Base-by-base conservation (phyloP, 2,888 invertebrate species). In the Rhorus exstirpatorius region DNA sequence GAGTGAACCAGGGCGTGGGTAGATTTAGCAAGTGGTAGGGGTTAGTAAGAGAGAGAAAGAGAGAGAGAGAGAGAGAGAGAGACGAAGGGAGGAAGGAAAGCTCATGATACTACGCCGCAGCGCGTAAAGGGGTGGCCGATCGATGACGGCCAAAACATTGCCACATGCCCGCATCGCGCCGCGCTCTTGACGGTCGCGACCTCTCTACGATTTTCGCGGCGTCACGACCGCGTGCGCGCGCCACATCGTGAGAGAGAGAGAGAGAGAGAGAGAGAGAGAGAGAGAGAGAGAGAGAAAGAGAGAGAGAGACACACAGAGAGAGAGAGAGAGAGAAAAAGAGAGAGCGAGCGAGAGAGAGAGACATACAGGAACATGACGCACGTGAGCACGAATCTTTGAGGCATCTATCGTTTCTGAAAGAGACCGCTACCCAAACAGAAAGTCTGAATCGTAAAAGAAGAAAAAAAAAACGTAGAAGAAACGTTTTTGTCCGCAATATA, bases 71-170 rank as follows among this genome's bases (percentile, higher is more conserved):
- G 51, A 81, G 46, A 46, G 76, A 55, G 68, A 60, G 38, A 71
- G 60, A n/a, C 49, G 78, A 31, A 19, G 76, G 17, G 60, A 51
- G 49, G 65, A 76, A 70, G 83, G 84, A 41, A 85, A 83, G 81
- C 80, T 85, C 85, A 86, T 85, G 86, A 88, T 89, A 89, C 89
- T 89, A 88, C 91, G 90, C 86, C 90, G 90, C 90, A 89, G 89
- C 87, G 87, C 87, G 86, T 72, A 55, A 83, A 87, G 88, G 88
- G 89, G 87, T 83, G 84, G 85, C 81, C 88, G 92, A 93, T 92
- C 92, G 92, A 93, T 92, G 90, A 88, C 89, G 91, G 90, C 92
- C 92, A 93, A 93, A 93, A 93, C 92, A 93, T 93, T 92, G 91
- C 91, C 92, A 92, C 92, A 92, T 92, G 92, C 92, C 91, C 82